Conservation (phyloP, 2,797 vertebrate species). For the Mormyrus hasselquistii region DNA sequence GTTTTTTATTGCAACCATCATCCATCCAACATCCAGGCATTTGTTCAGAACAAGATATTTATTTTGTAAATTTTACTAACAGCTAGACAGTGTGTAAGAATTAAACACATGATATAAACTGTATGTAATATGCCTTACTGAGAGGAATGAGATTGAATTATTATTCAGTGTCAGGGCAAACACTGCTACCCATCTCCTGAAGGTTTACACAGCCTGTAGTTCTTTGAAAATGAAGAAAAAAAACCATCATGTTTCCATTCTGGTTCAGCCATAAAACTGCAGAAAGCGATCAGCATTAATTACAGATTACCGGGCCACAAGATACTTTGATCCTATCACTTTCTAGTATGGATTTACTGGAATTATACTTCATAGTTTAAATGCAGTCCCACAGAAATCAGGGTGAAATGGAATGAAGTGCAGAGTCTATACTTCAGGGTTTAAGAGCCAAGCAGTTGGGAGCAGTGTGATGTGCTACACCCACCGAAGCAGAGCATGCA, state of each 20-base stretch:
- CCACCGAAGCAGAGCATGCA: background rate
- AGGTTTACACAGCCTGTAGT: background rate
- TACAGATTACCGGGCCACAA: background rate
- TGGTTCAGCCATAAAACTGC: background rate
- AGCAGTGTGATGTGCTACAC: background rate
- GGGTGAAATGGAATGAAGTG: background rate
- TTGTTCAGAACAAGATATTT: background rate
- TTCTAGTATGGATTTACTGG: background rate
- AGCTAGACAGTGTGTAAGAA: background rate
- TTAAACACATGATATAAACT: background rate
- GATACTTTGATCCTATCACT: background rate
- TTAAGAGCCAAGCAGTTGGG: background rate
- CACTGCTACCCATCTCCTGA: background rate
- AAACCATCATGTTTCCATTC: background rate
- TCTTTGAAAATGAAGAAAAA: background rate
- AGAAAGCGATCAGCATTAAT: background rate
- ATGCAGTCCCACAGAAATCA: background rate
- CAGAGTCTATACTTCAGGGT: background rate
- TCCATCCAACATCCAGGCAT: background rate
- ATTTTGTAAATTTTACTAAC: background rate
- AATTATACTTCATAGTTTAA: background rate
- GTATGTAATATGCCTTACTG: background rate
- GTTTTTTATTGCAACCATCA: background rate
- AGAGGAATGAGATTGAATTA: background rate
- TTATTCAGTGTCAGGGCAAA: background rate